Conservation (phyloP, 2,113 vertebrate genomes). For the Pollachius pollachius region DNA sequence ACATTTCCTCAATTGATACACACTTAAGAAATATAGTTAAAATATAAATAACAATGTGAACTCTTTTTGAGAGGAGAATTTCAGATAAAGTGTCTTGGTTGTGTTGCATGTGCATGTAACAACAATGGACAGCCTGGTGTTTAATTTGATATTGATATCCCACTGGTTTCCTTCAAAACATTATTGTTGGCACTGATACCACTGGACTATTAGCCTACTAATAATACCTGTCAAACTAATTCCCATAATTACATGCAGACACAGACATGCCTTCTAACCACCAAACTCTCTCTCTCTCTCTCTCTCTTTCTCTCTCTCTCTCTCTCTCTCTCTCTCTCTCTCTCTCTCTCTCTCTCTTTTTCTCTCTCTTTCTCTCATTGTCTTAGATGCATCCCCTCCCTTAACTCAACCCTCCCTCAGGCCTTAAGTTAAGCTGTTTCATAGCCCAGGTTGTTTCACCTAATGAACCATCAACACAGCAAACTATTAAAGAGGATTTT, state of each 20-base stretch:
- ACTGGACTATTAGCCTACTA: slow-evolving; percentile 68
- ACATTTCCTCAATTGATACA: too few relatives aligned
- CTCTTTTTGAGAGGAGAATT: too few relatives aligned
- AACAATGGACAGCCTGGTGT: too few relatives aligned
- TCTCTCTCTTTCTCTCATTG: too few relatives aligned
- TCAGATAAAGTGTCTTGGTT: too few relatives aligned
- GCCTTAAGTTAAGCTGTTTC: slow-evolving; percentile 63
- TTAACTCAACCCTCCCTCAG: slow-evolving; percentile 48
- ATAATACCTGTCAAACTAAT: slow-evolving; percentile 49
- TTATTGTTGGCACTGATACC: too few relatives aligned
- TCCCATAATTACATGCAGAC: slow-evolving; percentile 1
- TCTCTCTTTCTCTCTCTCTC: too few relatives aligned
- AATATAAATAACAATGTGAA: too few relatives aligned
- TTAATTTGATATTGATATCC: slow-evolving; percentile 22
- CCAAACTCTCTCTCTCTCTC: not conserved
- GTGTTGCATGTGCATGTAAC: too few relatives aligned
- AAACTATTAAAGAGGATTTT: slow-evolving; percentile 70
- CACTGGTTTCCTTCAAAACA: slow-evolving; percentile 28
- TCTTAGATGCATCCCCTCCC: not conserved
- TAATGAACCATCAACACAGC: slow-evolving; percentile 71
- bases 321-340: too few relatives aligned
- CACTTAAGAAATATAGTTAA: too few relatives aligned
- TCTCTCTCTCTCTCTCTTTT: too few relatives aligned
- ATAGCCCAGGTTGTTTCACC: slow-evolving; percentile 69
- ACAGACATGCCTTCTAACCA: not conserved